A percentile compares a stretch with the other conserved stretches of the same genome.
phyloP scores from a whole-genome alignment of 2,113 vertebrate genomes.

The Amblyopsis rosae region DNA sequence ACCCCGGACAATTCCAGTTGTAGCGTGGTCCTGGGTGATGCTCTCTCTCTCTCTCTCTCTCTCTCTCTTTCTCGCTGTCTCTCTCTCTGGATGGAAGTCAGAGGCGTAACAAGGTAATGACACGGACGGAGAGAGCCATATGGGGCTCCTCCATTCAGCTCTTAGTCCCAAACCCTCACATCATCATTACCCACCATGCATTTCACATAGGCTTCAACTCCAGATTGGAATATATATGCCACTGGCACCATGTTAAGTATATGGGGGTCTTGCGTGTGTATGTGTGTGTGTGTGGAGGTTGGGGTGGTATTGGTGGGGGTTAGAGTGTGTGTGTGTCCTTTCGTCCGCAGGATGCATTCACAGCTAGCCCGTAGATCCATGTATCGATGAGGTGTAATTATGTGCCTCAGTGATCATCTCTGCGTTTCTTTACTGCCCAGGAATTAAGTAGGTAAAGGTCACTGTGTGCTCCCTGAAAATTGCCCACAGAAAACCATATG shows the following conservation, averaged over 20 bases:
- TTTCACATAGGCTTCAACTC: conserved; percentile 75
- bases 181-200: conserved; percentile 88
- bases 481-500: conserved; percentile 79
- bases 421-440: conserved; percentile 76
- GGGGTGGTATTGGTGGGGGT: background rate
- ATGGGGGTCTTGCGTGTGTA: conserved; percentile 7
- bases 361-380: conserved; percentile 70
- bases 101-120: conserved; percentile 99
- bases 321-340: conserved; percentile 60
- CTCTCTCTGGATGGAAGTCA: conserved; percentile 96
- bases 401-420: conserved; percentile 81
- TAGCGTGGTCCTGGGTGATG: conserved; percentile 95
- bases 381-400: conserved; percentile 82
- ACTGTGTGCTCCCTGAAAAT: conserved; percentile 73
- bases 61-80: conserved; percentile 78
- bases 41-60: conserved; percentile 44
- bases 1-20: conserved; percentile 99
- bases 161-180: conserved; percentile 85
- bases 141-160: conserved; percentile 94
- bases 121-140: conserved; percentile 99
- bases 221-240: conserved; percentile 61
- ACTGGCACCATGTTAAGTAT: conserved; percentile 31
- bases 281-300: background rate
- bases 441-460: conserved; percentile 83
- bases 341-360: conserved; percentile 69